Evolutionary conservation across 2,113 vertebrate species (phyloP).

Genomic region (Tamias sibiricus): DNA sequence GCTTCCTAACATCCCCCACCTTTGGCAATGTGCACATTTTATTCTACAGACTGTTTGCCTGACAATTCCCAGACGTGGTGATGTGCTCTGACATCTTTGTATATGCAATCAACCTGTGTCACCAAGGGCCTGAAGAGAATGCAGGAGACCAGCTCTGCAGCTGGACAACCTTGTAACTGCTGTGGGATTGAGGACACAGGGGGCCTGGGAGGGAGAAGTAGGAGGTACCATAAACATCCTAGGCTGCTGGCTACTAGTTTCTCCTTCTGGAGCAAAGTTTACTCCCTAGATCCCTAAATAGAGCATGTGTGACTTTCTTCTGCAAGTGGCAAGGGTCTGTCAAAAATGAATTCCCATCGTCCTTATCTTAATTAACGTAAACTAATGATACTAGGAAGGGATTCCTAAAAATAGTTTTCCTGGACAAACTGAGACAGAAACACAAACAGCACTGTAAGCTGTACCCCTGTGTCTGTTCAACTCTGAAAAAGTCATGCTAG

Average conservation of each 20-base stretch:
- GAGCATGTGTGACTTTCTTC: not conserved
- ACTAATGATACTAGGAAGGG: slow-evolving; percentile 3
- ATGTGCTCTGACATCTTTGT: slow-evolving; percentile 58
- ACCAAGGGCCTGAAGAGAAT: not conserved
- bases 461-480: not conserved
- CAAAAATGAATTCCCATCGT: not conserved
- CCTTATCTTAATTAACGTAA: slow-evolving; percentile 49
- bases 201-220: fast-evolving
- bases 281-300: not conserved
- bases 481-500: not conserved
- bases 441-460: not conserved
- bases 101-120: slow-evolving; percentile 6
- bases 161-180: not conserved
- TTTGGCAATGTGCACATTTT: slow-evolving; percentile 55
- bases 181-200: not conserved
- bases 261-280: not conserved
- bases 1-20: slow-evolving; percentile 42
- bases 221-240: not conserved
- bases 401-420: slow-evolving; percentile 48
- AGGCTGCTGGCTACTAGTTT: not conserved
- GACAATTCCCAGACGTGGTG: slow-evolving; percentile 31
- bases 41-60: slow-evolving; percentile 48
- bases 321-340: not conserved
- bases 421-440: not conserved
- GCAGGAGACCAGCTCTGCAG: not conserved